Base-by-base conservation (phyloP, 2,113 vertebrate genomes). In the Camelus bactrianus region DNA sequence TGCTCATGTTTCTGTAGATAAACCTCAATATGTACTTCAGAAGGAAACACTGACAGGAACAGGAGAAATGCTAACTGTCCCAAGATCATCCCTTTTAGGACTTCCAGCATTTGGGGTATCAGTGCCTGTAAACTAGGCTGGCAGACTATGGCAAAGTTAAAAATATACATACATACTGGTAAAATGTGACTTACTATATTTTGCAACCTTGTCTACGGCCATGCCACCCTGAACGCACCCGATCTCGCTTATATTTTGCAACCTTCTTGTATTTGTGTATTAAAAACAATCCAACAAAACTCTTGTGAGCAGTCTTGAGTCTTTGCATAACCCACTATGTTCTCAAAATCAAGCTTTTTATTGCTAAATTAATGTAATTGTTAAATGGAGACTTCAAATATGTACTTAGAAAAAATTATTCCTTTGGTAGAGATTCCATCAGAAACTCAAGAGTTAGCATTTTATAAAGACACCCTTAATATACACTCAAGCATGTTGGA, bases 1-100 rank as follows among this genome's bases (percentile, higher is more conserved):
- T 98, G 99, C 98, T 98, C 96, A 97, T 38, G 95, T 96, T 85
- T 91, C 93, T 95, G 98, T 95, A 98, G 98, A 98, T 98, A 98
- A 98, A 98, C 96, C 96, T 98, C 97, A 97, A 98, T 98, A 98
- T 65, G 92, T 96, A 89, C 96, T 97, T 98, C 97, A 97, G 98
- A 96, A 91, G 48, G 96, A 98, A 94, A 92, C n/a, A 95, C 35
- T 77, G 97, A 98, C 19, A 67, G 70, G 38, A 98, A 83, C 52
- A 80, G 46, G 65, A 97, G 93, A 93, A 91, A 90, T 52, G 89
- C 86, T 94, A 92, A 96, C 17, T 87, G 93, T 62, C 80, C 48
- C 9, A 75, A 0, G 8, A 96, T 82, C 96, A 77, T 0, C 5
- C 32, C 38, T 89, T 54, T 60, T 17, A 26, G 32, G 15, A 70